Percentiles rank a stretch among this genome's conserved stretches.
Conservation (phyloP, 2,113 vertebrate species). For the Colaptes auratus region DNA sequence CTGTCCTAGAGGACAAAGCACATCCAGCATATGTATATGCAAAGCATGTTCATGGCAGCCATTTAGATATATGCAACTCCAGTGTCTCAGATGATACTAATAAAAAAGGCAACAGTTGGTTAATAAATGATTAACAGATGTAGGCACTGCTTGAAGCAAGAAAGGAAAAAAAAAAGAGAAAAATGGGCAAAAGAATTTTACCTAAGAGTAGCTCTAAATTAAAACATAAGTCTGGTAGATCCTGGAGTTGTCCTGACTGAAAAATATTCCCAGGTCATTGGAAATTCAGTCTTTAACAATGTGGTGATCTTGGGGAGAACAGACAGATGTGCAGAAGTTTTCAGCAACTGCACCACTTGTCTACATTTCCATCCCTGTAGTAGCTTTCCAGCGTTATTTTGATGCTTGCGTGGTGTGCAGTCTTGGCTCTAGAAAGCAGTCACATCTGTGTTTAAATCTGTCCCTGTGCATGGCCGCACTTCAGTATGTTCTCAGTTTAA, state of each 20-base stretch:
- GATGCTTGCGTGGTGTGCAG: neutral
- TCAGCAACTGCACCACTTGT: neutral
- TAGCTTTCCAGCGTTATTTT: conserved; percentile 1
- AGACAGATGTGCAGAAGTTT: neutral
- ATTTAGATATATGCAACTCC: neutral
- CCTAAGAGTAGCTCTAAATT: neutral
- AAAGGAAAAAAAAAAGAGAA: neutral
- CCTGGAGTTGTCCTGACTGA: neutral
- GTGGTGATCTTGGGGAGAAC: neutral
- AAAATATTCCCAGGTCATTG: neutral
- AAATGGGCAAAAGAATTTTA: neutral
- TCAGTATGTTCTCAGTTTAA: conserved; percentile 10
- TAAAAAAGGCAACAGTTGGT: neutral
- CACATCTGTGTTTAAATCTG: conserved; percentile 37
- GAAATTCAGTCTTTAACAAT: neutral
- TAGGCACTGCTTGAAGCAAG: neutral
- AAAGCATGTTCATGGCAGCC: conserved; percentile 25
- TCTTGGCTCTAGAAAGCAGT: conserved; percentile 11
- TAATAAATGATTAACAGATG: conserved; percentile 44
- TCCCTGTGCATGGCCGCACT: neutral
- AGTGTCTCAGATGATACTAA: neutral
- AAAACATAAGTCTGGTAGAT: neutral
- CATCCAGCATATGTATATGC: neutral
- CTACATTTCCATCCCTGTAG: neutral
- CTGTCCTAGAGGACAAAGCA: neutral